Conservation (phyloP, 2,888 invertebrate species). For the Oscheius sp. region DNA sequence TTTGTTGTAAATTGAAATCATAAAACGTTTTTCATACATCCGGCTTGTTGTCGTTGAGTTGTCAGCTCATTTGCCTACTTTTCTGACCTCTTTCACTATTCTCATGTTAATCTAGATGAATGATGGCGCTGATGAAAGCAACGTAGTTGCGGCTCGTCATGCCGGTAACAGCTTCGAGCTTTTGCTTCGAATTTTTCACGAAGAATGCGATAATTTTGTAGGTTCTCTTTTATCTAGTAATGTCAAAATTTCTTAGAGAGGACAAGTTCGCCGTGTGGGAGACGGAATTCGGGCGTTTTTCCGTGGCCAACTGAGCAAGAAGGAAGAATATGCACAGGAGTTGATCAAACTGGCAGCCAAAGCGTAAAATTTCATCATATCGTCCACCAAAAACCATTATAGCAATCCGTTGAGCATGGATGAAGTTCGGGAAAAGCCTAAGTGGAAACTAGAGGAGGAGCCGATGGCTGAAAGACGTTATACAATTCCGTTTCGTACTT, state of each 20-base stretch:
- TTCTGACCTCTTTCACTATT: background rate
- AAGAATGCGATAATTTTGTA: constrained; percentile 8
- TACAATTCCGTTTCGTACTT: constrained; percentile 8
- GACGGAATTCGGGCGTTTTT: constrained; percentile 2
- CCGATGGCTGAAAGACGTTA: background rate
- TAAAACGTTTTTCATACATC: background rate
- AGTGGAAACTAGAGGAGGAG: constrained; percentile 5
- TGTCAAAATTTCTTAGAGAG: constrained; percentile 5
- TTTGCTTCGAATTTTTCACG: background rate
- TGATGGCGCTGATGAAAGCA: background rate
- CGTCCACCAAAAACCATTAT: background rate
- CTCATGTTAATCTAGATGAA: background rate
- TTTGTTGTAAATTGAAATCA: background rate
- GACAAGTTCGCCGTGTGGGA: constrained; percentile 4
- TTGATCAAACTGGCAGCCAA: constrained; percentile 17
- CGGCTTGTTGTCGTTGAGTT: background rate
- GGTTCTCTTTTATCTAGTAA: background rate
- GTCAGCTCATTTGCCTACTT: background rate
- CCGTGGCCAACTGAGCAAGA: background rate
- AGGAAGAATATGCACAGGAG: background rate
- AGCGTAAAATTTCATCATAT: constrained; percentile 2
- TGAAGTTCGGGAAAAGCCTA: background rate
- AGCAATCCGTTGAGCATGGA: background rate
- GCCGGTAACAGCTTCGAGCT: constrained; percentile 22
- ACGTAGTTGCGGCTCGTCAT: background rate